These are phyloP conservation scores for Mesembrinibis cayennensis DNA, from an alignment of 2,113 vertebrate genomes.

Conservation along the genomic window DNA sequence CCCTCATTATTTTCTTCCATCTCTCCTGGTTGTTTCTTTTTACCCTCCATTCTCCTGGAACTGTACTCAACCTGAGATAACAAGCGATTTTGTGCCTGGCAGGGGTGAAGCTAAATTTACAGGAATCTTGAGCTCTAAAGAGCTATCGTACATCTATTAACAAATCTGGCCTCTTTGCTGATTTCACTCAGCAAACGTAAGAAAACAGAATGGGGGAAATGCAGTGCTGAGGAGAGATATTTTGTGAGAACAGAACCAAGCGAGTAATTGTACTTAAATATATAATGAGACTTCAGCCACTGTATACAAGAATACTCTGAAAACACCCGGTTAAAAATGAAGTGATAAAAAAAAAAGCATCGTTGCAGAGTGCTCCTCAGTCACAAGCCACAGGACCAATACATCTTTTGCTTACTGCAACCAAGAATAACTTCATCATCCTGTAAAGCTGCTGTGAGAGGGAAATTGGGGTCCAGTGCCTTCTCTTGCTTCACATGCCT, in stretches of 20 bases:
- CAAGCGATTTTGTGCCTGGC: neutral
- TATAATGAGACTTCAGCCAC: neutral
- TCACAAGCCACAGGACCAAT: neutral
- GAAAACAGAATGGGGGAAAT: neutral
- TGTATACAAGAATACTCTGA: neutral
- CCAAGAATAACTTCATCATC: neutral
- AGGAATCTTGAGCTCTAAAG: neutral
- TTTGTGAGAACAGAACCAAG: neutral
- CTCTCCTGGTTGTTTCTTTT: neutral
- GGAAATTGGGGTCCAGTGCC: neutral
- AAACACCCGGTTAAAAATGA: neutral
- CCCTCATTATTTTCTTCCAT: neutral
- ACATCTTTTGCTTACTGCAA: neutral
- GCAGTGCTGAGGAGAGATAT: neutral
- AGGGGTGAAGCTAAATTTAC: neutral
- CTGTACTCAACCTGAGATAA: neutral
- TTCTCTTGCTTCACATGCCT: neutral
- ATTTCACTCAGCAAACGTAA: neutral
- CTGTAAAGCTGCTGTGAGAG: neutral
- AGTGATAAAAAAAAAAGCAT: neutral
- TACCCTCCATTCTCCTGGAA: neutral
- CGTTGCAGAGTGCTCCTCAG: neutral
- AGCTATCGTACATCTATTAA: neutral
- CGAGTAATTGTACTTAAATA: slow-evolving; percentile 5
- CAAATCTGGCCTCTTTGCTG: neutral